Percentiles rank a stretch among this genome's conserved stretches.
These are phyloP conservation scores for Myripristis jacobus DNA, from an alignment of 2,797 vertebrate species.

Conservation along the genomic window DNA sequence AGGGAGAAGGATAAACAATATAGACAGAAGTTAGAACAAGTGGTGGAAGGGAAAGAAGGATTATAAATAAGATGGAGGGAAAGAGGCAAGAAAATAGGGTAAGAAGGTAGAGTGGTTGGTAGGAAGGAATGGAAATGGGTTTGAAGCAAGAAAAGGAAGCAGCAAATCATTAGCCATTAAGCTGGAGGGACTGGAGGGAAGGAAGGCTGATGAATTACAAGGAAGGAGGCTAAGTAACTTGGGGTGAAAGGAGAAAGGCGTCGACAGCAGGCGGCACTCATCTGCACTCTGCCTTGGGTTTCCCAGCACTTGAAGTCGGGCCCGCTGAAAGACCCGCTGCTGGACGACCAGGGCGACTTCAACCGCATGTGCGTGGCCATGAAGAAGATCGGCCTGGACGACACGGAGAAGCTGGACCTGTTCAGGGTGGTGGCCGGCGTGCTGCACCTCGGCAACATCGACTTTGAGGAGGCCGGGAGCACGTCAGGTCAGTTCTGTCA, in stretches of 20 bases:
- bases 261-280: not conserved
- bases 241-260: not conserved
- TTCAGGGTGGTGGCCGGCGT: slow-evolving; percentile 97
- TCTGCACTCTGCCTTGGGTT: not conserved
- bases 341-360: slow-evolving; percentile 96
- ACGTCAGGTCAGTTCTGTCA: slow-evolving; percentile 88
- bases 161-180: no score
- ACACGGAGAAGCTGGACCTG: slow-evolving; percentile 94
- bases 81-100: no score
- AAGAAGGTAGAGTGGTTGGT: no score
- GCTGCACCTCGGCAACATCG: slow-evolving; percentile 95
- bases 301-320: slow-evolving; percentile 90
- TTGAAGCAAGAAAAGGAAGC: no score
- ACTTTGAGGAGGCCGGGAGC: slow-evolving; percentile 97
- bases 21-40: no score
- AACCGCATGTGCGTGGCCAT: slow-evolving; percentile 94
- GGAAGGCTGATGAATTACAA: no score
- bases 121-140: no score
- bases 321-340: slow-evolving; percentile 93
- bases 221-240: no score
- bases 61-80: no score
- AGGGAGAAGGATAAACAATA: not conserved
- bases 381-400: slow-evolving; percentile 97
- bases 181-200: no score
- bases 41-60: no score